Evolutionary conservation across 2,888 invertebrate genomes (phyloP), one percentile per base, ranked within the genome.

Genomic region (Ichneumoninae sp.): DNA sequence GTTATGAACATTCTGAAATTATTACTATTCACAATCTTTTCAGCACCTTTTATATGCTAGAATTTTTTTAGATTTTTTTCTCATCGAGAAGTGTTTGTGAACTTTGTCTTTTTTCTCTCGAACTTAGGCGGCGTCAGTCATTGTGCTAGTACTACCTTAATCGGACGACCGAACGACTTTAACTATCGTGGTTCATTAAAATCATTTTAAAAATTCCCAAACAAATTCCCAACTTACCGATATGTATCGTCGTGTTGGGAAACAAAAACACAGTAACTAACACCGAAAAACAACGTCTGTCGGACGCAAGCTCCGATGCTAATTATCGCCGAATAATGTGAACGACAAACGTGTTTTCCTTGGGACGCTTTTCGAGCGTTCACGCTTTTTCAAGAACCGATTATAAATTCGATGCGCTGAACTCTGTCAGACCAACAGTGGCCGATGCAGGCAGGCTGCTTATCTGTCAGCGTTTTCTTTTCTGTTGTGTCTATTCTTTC

Each of bases 381-480:
- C 26, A 60, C 33, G 68, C 77, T 0, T 78, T 65, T 68, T 80
- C 85, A 4, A 77, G 54, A 65, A 77, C 26, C 22, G 65, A 85
- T 62, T 60, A 62, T 19, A 52, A 54, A 47, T 72, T 84, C 65
- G 26, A 57, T 79, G 94, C 94, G 33, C 94, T 94, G 16, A 94
- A 94, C 85, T 91, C 94, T 0, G 88, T 94, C 36, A 92, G 94
- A 89, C 94, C 94, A n/a, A 94, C 94, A 5, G 90, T 94, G 62
- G 94, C 94, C 1, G 94, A 94, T 87, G 92, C 93, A 87, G 93
- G 94, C 94, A 92, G 92, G 90, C 16, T 75, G 52, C 5, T 60
- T 44, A 33, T 6, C 33, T 33, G 30, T 54, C 8, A 19, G n/a
- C 36, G n/a, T 13, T 10, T 22, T 47, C n/a, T 54, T 70, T 26